Conservation (phyloP, 2,888 invertebrate genomes). For the Dasypolia templi region DNA sequence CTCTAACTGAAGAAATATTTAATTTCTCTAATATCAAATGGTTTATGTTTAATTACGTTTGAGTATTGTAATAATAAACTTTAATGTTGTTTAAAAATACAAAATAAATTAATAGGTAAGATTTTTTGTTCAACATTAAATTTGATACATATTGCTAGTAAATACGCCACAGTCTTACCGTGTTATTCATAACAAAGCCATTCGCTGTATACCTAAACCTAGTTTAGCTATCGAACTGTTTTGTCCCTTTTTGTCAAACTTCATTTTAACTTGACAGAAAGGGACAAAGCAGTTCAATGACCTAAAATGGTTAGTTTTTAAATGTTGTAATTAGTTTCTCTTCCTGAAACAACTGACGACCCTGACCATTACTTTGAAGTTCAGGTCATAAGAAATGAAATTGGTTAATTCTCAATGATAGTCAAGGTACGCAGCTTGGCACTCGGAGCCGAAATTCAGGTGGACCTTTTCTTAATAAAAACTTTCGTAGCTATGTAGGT, state of each 20-base stretch:
- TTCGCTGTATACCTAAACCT: too few species aligned
- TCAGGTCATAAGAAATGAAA: conserved; percentile 32
- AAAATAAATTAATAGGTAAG: not conserved
- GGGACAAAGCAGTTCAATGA: too few species aligned
- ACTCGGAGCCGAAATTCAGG: conserved; percentile 8
- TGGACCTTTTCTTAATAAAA: conserved; percentile 4
- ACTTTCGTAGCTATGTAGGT: not conserved
- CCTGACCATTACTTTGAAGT: conserved; percentile 10
- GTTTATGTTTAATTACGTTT: not conserved
- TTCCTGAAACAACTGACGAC: not conserved
- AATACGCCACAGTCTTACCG: not conserved
- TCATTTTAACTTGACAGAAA: too few species aligned
- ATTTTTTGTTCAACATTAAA: not conserved
- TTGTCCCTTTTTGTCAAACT: too few species aligned
- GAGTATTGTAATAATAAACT: not conserved
- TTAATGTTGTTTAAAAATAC: too few species aligned
- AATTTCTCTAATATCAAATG: not conserved
- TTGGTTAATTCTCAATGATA: conserved; percentile 32
- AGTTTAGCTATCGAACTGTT: too few species aligned
- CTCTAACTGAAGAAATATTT: not conserved
- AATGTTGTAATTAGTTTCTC: conserved; percentile 28
- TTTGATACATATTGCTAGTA: not conserved
- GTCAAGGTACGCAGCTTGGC: not conserved
- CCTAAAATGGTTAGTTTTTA: too few species aligned
- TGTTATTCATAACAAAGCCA: too few species aligned